phyloP scores from a whole-genome alignment of 2,113 vertebrate species.

The Dromiciops gliroides region DNA sequence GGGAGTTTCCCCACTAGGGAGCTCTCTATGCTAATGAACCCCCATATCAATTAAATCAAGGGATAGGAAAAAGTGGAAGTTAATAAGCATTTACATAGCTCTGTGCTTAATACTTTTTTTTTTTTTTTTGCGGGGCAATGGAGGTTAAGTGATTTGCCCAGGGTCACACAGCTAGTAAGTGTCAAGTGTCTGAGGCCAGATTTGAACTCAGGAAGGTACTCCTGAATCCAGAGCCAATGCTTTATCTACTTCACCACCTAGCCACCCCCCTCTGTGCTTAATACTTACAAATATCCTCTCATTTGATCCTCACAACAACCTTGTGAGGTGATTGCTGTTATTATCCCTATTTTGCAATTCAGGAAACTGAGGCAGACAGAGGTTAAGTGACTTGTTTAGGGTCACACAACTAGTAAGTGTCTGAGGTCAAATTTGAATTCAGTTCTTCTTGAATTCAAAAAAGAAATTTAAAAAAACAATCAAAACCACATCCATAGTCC shows the following conservation, averaged over 20 bases:
- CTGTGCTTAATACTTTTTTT: not conserved
- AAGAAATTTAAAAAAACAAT: not conserved
- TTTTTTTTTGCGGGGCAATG: too few species aligned
- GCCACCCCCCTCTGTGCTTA: too few species aligned
- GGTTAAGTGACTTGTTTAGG: not conserved
- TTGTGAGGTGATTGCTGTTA: not conserved
- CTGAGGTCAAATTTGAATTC: not conserved
- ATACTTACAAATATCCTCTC: not conserved
- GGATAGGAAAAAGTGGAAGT: not conserved
- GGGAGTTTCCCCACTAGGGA: not conserved
- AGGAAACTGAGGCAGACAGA: not conserved
- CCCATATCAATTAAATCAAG: not conserved
- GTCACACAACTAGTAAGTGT: not conserved
- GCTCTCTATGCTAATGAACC: not conserved
- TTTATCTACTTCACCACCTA: too few species aligned
- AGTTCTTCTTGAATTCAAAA: not conserved
- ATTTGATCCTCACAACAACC: not conserved
- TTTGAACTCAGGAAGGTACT: too few species aligned
- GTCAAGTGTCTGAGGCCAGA: too few species aligned
- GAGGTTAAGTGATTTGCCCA: too few species aligned
- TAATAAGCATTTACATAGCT: not conserved
- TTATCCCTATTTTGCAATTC: not conserved
- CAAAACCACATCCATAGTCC: not conserved
- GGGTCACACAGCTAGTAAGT: too few species aligned
- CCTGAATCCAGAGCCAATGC: too few species aligned